These are phyloP conservation scores for Sweltsa coloradensis DNA, from an alignment of 1,140 invertebrate species.

Conservation along the genomic window DNA sequence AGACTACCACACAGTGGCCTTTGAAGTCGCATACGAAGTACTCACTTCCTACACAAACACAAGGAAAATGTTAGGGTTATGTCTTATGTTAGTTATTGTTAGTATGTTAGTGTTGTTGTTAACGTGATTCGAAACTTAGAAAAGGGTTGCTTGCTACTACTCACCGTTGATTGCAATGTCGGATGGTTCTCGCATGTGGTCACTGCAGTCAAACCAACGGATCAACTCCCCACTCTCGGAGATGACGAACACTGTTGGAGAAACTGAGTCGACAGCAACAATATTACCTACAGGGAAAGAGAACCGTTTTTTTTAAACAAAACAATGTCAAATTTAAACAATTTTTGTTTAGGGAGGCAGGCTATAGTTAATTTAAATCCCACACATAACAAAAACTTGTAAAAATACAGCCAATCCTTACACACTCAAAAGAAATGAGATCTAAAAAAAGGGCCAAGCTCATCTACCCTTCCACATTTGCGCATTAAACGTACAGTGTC, in stretches of 20 bases:
- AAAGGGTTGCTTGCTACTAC: constrained; percentile 15
- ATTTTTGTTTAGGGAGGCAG: too few species aligned
- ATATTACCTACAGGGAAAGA: constrained; percentile 78
- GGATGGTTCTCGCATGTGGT: constrained; percentile 93
- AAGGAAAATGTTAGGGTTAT: constrained; percentile 4
- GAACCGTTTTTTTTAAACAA: too few species aligned
- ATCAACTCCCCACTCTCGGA: constrained; percentile 79
- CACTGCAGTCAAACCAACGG: constrained; percentile 92
- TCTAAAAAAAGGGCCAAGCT: too few species aligned
- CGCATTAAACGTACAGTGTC: too few species aligned
- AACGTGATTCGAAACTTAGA: constrained; percentile 11
- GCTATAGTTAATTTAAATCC: too few species aligned
- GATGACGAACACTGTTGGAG: constrained; percentile 91
- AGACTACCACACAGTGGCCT: constrained; percentile 93
- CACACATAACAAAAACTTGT: too few species aligned
- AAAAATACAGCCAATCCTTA: too few species aligned
- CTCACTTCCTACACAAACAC: constrained; percentile 59
- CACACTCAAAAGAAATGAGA: too few species aligned
- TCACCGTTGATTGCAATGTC: constrained; percentile 88
- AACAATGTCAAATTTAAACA: too few species aligned
- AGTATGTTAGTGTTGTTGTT: not conserved
- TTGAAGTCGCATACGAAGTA: constrained; percentile 98
- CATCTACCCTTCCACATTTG: too few species aligned
- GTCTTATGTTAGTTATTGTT: not conserved
- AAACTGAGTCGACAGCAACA: constrained; percentile 93